phyloP scores from a whole-genome alignment of 2,113 vertebrate genomes.

The Lycocorax pyrrhopterus region DNA sequence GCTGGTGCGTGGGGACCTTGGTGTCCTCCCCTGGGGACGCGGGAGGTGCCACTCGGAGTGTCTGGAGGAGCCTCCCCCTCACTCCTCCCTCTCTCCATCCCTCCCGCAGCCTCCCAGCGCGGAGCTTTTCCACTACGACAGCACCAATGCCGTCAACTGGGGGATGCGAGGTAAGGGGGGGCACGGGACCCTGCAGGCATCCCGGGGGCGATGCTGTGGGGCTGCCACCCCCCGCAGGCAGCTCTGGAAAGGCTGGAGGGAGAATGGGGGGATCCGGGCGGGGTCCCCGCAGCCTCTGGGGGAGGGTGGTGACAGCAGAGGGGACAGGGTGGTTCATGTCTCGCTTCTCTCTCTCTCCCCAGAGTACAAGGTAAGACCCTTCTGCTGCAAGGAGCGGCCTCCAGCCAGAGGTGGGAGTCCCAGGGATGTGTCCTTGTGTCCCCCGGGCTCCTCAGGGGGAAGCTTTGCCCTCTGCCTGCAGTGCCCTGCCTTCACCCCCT shows the following conservation, averaged over 20 bases:
- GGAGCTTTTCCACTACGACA: conserved; percentile 94
- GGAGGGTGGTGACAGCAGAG: background rate
- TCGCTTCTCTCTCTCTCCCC: conserved; percentile 58
- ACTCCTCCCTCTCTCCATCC: background rate
- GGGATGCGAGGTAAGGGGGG: conserved; percentile 85
- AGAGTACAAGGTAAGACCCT: conserved; percentile 90
- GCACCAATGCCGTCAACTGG: conserved; percentile 91
- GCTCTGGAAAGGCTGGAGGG: background rate
- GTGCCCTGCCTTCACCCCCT: background rate
- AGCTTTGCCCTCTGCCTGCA: background rate
- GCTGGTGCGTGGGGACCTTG: background rate
- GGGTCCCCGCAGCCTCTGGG: accelerated
- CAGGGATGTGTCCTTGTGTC: background rate
- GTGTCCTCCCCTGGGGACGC: background rate
- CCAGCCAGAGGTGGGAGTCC: background rate
- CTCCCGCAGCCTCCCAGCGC: conserved; percentile 80
- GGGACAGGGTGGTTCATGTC: background rate
- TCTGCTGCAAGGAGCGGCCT: background rate
- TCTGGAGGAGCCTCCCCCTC: background rate
- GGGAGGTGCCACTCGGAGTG: background rate
- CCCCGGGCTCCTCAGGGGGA: background rate
- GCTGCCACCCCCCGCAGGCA: background rate
- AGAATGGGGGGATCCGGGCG: accelerated
- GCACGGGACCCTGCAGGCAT: accelerated
- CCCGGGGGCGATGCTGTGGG: accelerated